Evolutionary conservation across 2,888 invertebrate genomes (phyloP), one percentile per base, ranked within the genome.

Genomic region (Brachyptera putata): DNA sequence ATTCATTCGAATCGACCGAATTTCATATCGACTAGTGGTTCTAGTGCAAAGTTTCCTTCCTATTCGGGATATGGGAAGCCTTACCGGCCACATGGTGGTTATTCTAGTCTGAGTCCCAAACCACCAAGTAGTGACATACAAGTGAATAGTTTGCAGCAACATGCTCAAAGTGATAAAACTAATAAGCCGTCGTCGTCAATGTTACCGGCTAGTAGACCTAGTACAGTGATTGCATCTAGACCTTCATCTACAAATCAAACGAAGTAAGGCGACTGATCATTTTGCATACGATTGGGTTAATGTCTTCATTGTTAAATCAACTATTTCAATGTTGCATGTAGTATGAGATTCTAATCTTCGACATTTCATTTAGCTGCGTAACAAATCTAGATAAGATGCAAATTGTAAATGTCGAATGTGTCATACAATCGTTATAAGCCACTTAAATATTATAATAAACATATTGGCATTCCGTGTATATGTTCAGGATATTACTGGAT

Each of bases 101-200:
- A 43, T 18, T 43, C 43, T 43, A 43, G 43, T 43, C 43, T 21
- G 11, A 43, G 43, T 43, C 43, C 43, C 43, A 43, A 43, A 21
- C 43, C 43, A 21, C 30, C 30, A 7, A 30, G 7, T 7, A 30
- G 30, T 43, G 43, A 43, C 43, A 43, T 18, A 11, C 43, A n/a
- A n/a, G n/a, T n/a, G n/a, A n/a, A n/a, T n/a, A n/a, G n/a, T n/a
- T n/a, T n/a, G n/a, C n/a, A n/a, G n/a, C n/a, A n/a, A n/a, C n/a
- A 43, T 18, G 43, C 11, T 2, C 18, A 11, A 43, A 43, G 43
- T 43, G 43, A 43, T n/a, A 43, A 43, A 21, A 43, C 43, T n/a
- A 43, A 21, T 21, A 43, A 43, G 43, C 43, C 43, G 18, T 14
- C 43, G 13, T n/a, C n/a, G n/a, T n/a, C n/a, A n/a, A 16, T 14